phyloP scores from a whole-genome alignment of 2,113 vertebrate genomes.

The Mormoops blainvillei region DNA sequence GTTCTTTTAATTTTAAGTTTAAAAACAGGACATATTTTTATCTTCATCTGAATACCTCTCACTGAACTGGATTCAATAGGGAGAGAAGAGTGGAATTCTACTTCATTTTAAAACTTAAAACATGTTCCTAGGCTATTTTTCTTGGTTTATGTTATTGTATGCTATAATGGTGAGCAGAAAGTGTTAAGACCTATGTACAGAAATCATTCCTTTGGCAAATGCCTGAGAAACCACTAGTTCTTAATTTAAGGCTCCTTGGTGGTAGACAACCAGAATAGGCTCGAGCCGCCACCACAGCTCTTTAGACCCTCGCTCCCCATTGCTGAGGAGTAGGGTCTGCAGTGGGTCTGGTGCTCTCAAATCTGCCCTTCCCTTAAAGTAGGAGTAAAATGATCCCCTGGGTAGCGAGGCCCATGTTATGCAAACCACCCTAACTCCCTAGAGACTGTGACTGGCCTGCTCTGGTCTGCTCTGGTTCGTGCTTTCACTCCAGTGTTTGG shows the following conservation, averaged over 20 bases:
- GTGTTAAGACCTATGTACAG: neutral
- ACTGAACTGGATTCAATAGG: neutral
- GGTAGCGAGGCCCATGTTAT: too few species aligned
- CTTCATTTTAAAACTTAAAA: slow-evolving; percentile 17
- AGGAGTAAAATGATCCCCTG: neutral
- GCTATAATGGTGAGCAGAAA: neutral
- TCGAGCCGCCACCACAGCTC: accelerated
- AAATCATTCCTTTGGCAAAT: neutral
- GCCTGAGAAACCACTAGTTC: neutral
- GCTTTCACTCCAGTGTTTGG: neutral
- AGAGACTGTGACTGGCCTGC: neutral
- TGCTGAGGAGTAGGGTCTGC: neutral
- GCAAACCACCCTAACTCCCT: neutral
- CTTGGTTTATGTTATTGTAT: neutral
- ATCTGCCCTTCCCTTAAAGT: neutral
- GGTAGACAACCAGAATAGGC: neutral
- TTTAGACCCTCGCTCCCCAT: neutral
- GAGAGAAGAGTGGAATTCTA: neutral
- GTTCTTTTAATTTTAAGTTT: neutral
- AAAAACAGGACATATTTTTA: neutral
- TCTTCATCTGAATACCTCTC: neutral
- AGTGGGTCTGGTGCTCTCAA: neutral
- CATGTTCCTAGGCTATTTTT: neutral
- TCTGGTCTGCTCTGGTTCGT: accelerated
- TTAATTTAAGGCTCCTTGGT: neutral